Evolutionary conservation across 2,113 vertebrate species (phyloP).

Genomic region (Erpornis zantholeuca): DNA sequence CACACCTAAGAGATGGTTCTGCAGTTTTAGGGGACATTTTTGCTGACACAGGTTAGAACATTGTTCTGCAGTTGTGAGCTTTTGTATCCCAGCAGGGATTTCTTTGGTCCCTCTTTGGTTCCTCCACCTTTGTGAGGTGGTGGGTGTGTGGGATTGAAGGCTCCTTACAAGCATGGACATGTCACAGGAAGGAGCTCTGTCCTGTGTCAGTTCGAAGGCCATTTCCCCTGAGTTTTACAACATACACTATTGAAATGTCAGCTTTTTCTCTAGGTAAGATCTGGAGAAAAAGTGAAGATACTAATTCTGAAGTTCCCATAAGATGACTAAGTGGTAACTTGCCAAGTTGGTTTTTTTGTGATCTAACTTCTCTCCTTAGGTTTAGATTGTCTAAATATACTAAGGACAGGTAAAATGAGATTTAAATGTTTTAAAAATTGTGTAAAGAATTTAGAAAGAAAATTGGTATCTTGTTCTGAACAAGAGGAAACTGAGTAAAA

Average conservation of each 20-base stretch:
- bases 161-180: rapidly evolving
- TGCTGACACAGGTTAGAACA: neutral
- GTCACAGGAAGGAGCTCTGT: neutral
- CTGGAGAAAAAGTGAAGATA: neutral
- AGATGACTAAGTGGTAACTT: neutral
- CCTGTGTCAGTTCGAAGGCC: neutral
- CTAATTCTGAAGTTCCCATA: neutral
- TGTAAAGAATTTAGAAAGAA: neutral
- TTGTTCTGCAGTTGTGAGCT: neutral
- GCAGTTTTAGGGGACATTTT: neutral
- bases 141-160: neutral
- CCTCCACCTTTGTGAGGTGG: too few species aligned
- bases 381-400: neutral
- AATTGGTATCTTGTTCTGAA: neutral
- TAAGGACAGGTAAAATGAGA: neutral
- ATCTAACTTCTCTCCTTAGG: neutral
- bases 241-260: neutral
- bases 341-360: neutral
- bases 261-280: neutral
- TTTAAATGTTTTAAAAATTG: neutral
- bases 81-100: neutral
- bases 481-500: neutral
- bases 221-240: neutral
- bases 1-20: neutral
- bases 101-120: too few species aligned